These are phyloP conservation scores for Chironomus tentans DNA, from an alignment of 2,888 invertebrate species.

Conservation along the genomic window DNA sequence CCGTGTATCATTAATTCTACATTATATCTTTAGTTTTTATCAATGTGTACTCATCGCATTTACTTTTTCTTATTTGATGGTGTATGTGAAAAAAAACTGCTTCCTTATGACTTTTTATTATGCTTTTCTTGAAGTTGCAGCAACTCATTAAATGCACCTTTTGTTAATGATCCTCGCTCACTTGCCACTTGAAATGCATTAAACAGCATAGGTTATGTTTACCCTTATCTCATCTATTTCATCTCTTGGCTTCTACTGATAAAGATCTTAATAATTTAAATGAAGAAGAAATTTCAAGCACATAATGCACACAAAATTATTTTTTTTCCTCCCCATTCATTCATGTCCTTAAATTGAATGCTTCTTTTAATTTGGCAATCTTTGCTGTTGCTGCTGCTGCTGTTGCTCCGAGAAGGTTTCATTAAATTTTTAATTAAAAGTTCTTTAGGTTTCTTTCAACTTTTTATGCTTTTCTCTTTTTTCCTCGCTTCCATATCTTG, in stretches of 20 bases:
- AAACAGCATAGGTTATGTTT: constrained; percentile 6
- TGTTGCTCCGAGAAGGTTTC: background rate
- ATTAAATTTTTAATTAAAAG: constrained; percentile 25
- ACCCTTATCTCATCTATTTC: background rate
- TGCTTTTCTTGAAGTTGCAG: background rate
- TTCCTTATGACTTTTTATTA: background rate
- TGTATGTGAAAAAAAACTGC: background rate
- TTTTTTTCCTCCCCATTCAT: background rate
- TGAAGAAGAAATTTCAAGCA: background rate
- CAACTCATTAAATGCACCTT: background rate
- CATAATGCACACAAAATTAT: background rate
- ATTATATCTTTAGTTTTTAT: background rate
- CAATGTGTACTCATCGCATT: background rate
- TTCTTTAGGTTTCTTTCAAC: constrained; percentile 11
- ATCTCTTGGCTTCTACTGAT: background rate
- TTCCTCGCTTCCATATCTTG: background rate
- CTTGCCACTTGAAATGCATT: background rate
- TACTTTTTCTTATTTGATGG: background rate
- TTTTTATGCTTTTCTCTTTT: background rate
- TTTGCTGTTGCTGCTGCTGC: background rate
- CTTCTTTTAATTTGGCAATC: constrained; percentile 25
- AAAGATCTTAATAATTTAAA: constrained; percentile 25
- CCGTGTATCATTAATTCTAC: background rate
- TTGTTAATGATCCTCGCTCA: background rate
- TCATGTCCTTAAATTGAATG: constrained; percentile 18